Evolutionary conservation across 2,888 invertebrate genomes (phyloP).

Genomic region (Mesorhabditis belari): DNA sequence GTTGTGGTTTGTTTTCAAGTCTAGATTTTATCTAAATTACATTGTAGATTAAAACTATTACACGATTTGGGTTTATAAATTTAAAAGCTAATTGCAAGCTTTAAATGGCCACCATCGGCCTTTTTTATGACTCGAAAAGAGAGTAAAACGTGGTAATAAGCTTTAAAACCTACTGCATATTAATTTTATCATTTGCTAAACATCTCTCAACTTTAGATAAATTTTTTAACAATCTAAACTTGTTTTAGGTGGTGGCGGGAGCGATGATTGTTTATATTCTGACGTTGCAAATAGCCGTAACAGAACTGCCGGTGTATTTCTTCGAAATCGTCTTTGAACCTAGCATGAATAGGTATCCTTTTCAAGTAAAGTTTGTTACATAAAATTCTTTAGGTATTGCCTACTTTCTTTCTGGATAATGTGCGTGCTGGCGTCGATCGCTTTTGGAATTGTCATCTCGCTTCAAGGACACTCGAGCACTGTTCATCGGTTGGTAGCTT

Average conservation of each 20-base stretch:
- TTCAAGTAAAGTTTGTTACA: not conserved
- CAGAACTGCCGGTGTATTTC: constrained; percentile 2
- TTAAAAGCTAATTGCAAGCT: too few species aligned
- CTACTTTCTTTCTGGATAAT: constrained; percentile 43
- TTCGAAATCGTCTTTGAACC: constrained; percentile 7
- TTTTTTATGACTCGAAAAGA: too few species aligned
- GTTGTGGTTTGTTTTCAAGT: not conserved
- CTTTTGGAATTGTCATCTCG: constrained; percentile 29
- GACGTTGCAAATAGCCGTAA: constrained; percentile 1
- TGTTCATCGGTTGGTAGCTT: constrained; percentile 12
- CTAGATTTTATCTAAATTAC: too few species aligned
- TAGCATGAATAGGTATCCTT: not conserved
- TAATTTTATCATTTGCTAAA: too few species aligned
- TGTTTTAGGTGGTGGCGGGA: not conserved
- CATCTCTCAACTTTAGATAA: too few species aligned
- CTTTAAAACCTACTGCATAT: too few species aligned
- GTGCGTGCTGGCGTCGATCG: constrained; percentile 33
- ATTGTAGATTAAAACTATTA: too few species aligned
- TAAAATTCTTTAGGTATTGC: constrained; percentile 20
- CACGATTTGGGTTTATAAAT: too few species aligned
- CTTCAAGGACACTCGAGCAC: constrained; percentile 9
- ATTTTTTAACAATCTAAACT: too few species aligned
- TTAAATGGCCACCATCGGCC: too few species aligned
- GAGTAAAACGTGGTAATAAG: too few species aligned
- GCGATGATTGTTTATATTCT: constrained; percentile 6